Evolutionary conservation across 2,113 vertebrate genomes (phyloP), one percentile per base, ranked within the genome.

Genomic region (Mormyrus lacerda): DNA sequence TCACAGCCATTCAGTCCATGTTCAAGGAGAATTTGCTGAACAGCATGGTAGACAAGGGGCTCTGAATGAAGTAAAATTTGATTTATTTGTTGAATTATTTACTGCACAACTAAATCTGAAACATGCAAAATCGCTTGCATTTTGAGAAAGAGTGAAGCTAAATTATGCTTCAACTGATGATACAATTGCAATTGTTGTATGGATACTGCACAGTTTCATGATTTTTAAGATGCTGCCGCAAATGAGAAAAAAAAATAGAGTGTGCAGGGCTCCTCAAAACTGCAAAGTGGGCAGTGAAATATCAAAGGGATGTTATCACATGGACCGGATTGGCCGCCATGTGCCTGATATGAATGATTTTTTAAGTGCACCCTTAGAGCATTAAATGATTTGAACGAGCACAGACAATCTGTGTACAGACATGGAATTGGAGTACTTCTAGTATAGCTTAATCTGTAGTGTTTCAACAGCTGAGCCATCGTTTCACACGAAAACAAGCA

Each of bases 311-410:
- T 42, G 31, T 82, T 35, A 42, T 82, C 76, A 82, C 31, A 39
- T 31, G n/a, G 31, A 82, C 76, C 44, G 31, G 35, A 42, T 19
- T 82, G 76, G 11, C 48, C 9, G 2, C n/a, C 47, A 27, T 51
- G 4, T 50, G 45, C 84, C 19, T 86, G 45, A 50, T 47, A 13
- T 10, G 84, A 27, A 31, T 86, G 84, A n/a, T 51, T 27, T 53
- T 4, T 86, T 86, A 86, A 86, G 9, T 86, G 84, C 84, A 86
- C 84, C 27, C 27, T 86, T n/a, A 51, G 84, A 9, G 82, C 82
- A 84, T 84, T 84, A 84, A 87, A 87, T 55, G 86, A 87, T 35
- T 87, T 87, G 9, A 87, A 87, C 17, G 35, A 55, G 53, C 51
- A 55, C 27, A 61, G 51, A 35, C 19, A 83, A 21, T 79, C 48